Percentiles rank a stretch among this genome's conserved stretches.
These are phyloP conservation scores for Hypomesus transpacificus DNA, from an alignment of 2,113 vertebrate genomes.

Conservation along the genomic window DNA sequence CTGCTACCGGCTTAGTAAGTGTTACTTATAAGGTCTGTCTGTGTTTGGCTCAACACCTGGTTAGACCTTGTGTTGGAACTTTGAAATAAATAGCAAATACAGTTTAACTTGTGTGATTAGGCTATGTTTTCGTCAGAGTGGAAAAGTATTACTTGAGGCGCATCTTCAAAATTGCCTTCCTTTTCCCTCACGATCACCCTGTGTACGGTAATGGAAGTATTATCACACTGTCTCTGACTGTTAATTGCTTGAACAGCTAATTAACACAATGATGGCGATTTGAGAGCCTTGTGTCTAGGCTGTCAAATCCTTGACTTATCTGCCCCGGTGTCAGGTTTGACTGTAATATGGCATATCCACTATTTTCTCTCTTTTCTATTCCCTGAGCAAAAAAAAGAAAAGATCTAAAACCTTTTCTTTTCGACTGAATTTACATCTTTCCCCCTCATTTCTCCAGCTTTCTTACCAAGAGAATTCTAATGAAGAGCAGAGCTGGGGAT, in stretches of 20 bases:
- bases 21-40: too few relatives aligned
- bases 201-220: background rate
- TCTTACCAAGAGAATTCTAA: conserved; percentile 98
- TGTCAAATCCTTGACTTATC: conserved; percentile 53
- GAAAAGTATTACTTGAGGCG: too few relatives aligned
- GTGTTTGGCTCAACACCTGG: too few relatives aligned
- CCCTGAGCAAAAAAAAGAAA: conserved; percentile 54
- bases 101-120: too few relatives aligned
- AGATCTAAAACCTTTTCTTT: conserved; percentile 92
- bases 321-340: conserved; percentile 62
- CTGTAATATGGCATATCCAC: conserved; percentile 46
- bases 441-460: conserved; percentile 86
- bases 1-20: too few relatives aligned
- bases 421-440: conserved; percentile 93
- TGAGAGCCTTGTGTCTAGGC: background rate
- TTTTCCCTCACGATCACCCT: background rate
- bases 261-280: conserved; percentile 36
- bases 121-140: too few relatives aligned
- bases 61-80: too few relatives aligned
- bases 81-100: too few relatives aligned
- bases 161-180: too few relatives aligned
- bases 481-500: conserved; percentile 90
- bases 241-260: conserved; percentile 1
- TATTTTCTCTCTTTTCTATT: conserved; percentile 55
- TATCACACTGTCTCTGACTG: background rate